Base-by-base conservation (phyloP, 2,888 invertebrate species). In the Pristionchus exspectatus region DNA sequence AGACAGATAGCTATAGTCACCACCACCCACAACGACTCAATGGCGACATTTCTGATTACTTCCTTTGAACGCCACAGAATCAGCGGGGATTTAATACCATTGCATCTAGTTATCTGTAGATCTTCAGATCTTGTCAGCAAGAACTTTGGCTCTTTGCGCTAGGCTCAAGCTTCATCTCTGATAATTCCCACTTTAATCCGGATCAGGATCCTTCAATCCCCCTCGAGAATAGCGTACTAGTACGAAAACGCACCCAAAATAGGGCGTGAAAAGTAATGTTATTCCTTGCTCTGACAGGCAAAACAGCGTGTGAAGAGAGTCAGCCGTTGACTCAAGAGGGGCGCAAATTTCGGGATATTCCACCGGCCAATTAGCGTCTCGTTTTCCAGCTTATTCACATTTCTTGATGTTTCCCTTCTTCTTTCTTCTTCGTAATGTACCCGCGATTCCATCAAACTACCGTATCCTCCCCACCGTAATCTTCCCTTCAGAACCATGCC, bases 401-500 rank as follows among this genome's bases (percentile, higher is more conserved):
- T 33, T 33, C 74, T 38, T 21, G 38, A 74, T 33, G 18, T 38
- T 74, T 21, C 10, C 24, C 33, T 74, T 38, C 38, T 38, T 10
- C 38, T 10, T 18, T 38, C 38, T 7, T 74, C 44, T 44, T 9
- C 38, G 5, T 63, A 18, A 63, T 24, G n/a, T 30, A 30, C 69
- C 27, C 69, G 33, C 77, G 38, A 21, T 44, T 44, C 30, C 10
- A 30, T 33, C 81, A 50, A 50, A 50, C 12, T 50, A 81, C 54
- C 81, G 81, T 81, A 81, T 7, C 27, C n/a, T 30, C 3, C 72
- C 27, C 27, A n/a, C 81, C 77, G 77, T 44, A 77, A 38, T 44
- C 24, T 81, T 38, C 72, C 21, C 0, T 54, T 24, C 81, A 81
- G 81, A 81, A 81, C 50, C 54, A 85, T 85, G 84, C 24, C 84